Percentiles rank a stretch among this genome's conserved stretches.
Conservation (phyloP, 2,888 invertebrate species). For the Apamea anceps region DNA sequence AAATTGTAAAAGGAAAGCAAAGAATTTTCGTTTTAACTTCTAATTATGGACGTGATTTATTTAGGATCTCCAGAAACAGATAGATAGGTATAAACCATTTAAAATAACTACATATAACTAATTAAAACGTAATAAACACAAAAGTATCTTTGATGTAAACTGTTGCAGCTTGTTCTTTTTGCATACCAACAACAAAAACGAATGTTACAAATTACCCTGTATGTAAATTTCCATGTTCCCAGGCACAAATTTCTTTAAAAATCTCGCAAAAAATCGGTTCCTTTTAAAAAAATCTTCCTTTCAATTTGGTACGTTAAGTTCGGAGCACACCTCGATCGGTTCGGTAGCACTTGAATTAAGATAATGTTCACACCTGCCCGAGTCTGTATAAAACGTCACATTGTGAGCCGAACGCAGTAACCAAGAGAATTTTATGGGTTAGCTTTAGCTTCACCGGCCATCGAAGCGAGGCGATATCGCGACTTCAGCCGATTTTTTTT, state of each 20-base stretch:
- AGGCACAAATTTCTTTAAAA: slow-evolving; percentile 34
- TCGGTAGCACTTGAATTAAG: slow-evolving; percentile 88
- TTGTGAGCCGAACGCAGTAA: slow-evolving; percentile 81
- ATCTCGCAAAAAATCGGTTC: slow-evolving; percentile 52
- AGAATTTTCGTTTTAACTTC: neutral
- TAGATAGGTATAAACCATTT: too few species aligned
- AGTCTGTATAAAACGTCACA: slow-evolving; percentile 85
- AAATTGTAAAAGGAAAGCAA: neutral
- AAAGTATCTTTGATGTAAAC: neutral
- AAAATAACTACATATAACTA: neutral
- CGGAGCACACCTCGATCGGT: slow-evolving; percentile 79
- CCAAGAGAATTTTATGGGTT: slow-evolving; percentile 82
- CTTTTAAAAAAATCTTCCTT: slow-evolving; percentile 62
- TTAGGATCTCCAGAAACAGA: too few species aligned
- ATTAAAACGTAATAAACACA: slow-evolving; percentile 16
- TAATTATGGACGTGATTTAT: too few species aligned
- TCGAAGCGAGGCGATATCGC: slow-evolving; percentile 63
- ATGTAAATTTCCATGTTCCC: slow-evolving; percentile 43
- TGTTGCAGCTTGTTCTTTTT: neutral
- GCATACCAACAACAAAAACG: slow-evolving; percentile 21
- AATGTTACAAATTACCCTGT: slow-evolving; percentile 32
- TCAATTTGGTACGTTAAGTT: slow-evolving; percentile 78
- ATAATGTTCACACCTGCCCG: slow-evolving; percentile 89
- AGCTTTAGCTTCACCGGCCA: slow-evolving; percentile 70
- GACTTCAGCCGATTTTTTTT: slow-evolving; percentile 61